These are phyloP conservation scores for Uloborus diversus DNA, from an alignment of 1,140 invertebrate species.

Conservation along the genomic window DNA sequence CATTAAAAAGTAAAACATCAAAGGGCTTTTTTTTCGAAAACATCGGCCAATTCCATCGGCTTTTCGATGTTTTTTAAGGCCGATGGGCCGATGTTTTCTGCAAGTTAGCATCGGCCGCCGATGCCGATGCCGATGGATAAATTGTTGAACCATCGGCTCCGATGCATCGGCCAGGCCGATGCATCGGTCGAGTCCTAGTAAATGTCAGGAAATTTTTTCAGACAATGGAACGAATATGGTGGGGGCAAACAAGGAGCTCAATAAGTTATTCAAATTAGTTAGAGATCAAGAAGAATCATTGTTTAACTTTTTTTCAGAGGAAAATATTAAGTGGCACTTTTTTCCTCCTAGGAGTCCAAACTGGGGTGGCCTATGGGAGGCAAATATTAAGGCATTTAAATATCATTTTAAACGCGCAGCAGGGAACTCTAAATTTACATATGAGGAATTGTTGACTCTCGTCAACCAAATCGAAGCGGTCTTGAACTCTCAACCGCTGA, in stretches of 20 bases:
- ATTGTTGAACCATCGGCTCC: no score
- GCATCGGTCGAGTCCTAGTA: no score
- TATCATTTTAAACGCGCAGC: slow-evolving; percentile 55
- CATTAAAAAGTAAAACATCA: no score
- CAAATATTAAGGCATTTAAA: slow-evolving; percentile 57
- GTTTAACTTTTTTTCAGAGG: background rate
- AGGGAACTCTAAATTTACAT: slow-evolving; percentile 47
- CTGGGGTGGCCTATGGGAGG: slow-evolving; percentile 60
- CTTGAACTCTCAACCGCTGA: slow-evolving; percentile 62
- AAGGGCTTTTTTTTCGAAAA: no score
- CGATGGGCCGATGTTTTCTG: no score
- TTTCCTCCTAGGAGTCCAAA: slow-evolving; percentile 64
- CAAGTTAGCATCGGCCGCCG: no score
- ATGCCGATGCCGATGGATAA: no score
- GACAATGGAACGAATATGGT: slow-evolving; percentile 29
- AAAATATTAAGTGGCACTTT: slow-evolving; percentile 61
- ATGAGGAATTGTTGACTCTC: slow-evolving; percentile 61
- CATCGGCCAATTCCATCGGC: no score
- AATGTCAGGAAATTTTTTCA: no score
- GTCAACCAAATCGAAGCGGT: slow-evolving; percentile 62
- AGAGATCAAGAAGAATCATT: background rate
- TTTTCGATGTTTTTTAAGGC: no score
- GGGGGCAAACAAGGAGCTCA: background rate
- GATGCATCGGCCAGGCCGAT: no score
- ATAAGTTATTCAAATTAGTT: background rate